phyloP scores from a whole-genome alignment of 2,113 vertebrate genomes.

The Pyxicephalus adspersus region DNA sequence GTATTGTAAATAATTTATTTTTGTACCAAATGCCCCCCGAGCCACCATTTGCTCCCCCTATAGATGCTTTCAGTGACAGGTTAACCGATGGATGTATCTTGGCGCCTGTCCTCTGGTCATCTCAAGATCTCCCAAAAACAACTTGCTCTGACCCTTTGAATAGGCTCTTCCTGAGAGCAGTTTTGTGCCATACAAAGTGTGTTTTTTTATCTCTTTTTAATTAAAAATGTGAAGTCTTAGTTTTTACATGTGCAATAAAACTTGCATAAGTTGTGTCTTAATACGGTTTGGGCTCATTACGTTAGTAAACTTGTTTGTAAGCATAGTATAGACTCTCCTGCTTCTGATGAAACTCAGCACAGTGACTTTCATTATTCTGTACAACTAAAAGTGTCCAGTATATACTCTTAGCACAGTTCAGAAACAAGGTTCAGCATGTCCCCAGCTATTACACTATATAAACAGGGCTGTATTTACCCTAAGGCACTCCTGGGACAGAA shows the following conservation, averaged over 20 bases:
- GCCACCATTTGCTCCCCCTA: not conserved
- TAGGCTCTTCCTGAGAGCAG: not conserved
- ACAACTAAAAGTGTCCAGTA: no score
- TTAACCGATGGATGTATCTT: not conserved
- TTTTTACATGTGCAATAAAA: slow-evolving; percentile 30
- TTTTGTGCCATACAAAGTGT: slow-evolving; percentile 6
- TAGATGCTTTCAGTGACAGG: not conserved
- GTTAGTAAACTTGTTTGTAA: not conserved
- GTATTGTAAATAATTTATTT: slow-evolving; percentile 48
- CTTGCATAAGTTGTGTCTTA: not conserved
- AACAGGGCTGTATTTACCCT: no score
- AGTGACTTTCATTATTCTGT: no score
- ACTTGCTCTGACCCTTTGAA: not conserved
- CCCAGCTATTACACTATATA: no score
- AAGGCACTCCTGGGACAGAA: no score
- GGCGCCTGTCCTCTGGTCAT: not conserved
- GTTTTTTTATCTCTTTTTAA: not conserved
- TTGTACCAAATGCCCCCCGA: slow-evolving; percentile 22
- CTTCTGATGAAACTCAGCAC: no score
- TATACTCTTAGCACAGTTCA: no score
- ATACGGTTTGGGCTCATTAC: not conserved
- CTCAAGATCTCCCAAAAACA: not conserved
- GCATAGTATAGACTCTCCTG: no score
- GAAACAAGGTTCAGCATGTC: no score
- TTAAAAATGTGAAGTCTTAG: not conserved